phyloP scores from a whole-genome alignment of 2,888 invertebrate genomes.

The Abrostola tripartita region DNA sequence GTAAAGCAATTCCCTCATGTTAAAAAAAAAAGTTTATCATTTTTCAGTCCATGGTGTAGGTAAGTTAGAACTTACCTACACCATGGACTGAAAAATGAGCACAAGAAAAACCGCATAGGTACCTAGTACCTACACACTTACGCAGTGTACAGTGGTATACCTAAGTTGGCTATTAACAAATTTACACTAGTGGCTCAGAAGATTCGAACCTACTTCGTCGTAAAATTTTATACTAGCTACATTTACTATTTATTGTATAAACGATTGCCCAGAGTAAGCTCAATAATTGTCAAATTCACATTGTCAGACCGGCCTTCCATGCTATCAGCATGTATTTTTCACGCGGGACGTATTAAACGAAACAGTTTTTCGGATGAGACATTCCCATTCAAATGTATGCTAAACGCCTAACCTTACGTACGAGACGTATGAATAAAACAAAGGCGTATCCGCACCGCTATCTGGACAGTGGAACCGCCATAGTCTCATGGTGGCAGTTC shows the following conservation, averaged over 20 bases:
- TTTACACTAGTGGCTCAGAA: too few species aligned
- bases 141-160: too few species aligned
- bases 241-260: too few species aligned
- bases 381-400: conserved; percentile 62
- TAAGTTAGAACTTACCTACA: not conserved
- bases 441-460: conserved; percentile 31
- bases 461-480: conserved; percentile 31
- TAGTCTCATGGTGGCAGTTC: conserved; percentile 28
- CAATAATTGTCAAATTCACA: conserved; percentile 1
- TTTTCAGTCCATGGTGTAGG: too few species aligned
- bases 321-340: conserved; percentile 37
- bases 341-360: conserved; percentile 43
- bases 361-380: conserved; percentile 52
- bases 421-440: conserved; percentile 58
- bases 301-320: conserved; percentile 10
- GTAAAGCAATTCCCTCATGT: too few species aligned
- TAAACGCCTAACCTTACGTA: conserved; percentile 52
- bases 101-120: too few species aligned
- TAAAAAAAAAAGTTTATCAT: too few species aligned
- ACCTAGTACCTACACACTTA: too few species aligned
- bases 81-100: not conserved
- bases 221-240: too few species aligned
- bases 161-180: too few species aligned
- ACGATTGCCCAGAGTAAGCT: not conserved
- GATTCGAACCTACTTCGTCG: too few species aligned